Percentiles rank a stretch among this genome's conserved stretches.
Conservation (phyloP, 2,113 vertebrate genomes). For the Sylvia atricapilla region DNA sequence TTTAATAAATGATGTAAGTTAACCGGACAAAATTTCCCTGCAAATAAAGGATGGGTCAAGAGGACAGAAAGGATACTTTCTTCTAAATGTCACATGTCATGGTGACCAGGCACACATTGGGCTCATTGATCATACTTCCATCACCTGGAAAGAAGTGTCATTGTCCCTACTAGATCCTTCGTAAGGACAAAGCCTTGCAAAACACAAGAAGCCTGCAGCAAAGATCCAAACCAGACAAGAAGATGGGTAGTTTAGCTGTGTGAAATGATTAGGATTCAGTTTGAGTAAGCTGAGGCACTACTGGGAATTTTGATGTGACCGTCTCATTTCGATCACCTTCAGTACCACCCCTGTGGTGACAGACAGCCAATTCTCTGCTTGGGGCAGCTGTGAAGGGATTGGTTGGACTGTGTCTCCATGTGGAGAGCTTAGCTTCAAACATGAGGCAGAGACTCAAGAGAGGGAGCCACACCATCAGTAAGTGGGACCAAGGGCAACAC, state of each 20-base stretch:
- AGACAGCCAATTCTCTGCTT: neutral
- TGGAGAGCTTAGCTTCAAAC: neutral
- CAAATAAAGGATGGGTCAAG: neutral
- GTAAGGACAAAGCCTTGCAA: neutral
- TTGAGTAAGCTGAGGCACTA: neutral
- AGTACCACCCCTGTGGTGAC: neutral
- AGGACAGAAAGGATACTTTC: neutral
- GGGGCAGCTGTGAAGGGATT: neutral
- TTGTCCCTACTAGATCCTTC: neutral
- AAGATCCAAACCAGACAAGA: neutral
- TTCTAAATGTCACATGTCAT: accelerated
- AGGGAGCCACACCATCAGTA: neutral
- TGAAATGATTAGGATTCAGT: neutral
- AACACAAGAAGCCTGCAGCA: neutral
- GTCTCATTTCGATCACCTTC: accelerated
- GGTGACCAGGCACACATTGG: neutral
- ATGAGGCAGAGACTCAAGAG: accelerated
- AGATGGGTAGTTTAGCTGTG: neutral
- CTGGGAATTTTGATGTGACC: neutral
- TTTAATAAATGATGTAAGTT: neutral
- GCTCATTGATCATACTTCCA: neutral
- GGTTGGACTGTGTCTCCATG: neutral
- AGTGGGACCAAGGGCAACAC: neutral
- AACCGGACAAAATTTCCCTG: neutral
- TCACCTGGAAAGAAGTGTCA: neutral